phyloP scores from a whole-genome alignment of 2,888 invertebrate species.

The Parnassius orleans region DNA sequence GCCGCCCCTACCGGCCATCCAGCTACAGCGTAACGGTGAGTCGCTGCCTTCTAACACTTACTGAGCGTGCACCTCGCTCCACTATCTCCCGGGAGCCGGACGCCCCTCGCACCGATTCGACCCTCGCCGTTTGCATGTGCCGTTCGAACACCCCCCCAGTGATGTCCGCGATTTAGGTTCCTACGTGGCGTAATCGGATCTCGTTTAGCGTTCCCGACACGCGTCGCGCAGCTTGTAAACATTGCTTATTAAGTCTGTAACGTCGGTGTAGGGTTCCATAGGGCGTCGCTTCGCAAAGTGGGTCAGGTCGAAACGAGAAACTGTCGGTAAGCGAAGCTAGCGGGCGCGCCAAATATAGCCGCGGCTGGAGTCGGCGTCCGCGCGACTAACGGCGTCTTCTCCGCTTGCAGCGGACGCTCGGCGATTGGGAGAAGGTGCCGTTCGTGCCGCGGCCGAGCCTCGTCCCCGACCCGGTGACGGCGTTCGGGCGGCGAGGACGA shows the following conservation, averaged over 20 bases:
- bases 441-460: constrained; percentile 92
- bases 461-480: constrained; percentile 91
- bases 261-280: constrained; percentile 35
- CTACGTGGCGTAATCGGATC: constrained; percentile 39
- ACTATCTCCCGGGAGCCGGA: constrained; percentile 73
- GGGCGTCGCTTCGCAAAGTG: constrained; percentile 57
- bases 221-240: constrained; percentile 58
- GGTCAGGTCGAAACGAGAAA: constrained; percentile 67
- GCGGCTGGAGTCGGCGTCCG: constrained; percentile 73
- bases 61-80: constrained; percentile 67
- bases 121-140: constrained; percentile 50
- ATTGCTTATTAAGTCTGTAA: constrained; percentile 56
- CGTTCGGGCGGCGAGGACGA: constrained; percentile 86
- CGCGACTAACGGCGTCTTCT: constrained; percentile 78
- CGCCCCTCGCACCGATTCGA: constrained; percentile 73
- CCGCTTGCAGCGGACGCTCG: constrained; percentile 86
- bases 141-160: constrained; percentile 39
- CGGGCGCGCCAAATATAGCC: constrained; percentile 82
- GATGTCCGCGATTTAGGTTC: constrained; percentile 35
- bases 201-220: constrained; percentile 33
- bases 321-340: constrained; percentile 66
- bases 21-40: constrained; percentile 89
- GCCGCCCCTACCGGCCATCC: constrained; percentile 90
- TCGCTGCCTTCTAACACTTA: constrained; percentile 55
- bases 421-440: constrained; percentile 94